Percentiles rank a stretch among this genome's conserved stretches.
Conservation (phyloP, 2,113 vertebrate species). For the Psophia crepitans region DNA sequence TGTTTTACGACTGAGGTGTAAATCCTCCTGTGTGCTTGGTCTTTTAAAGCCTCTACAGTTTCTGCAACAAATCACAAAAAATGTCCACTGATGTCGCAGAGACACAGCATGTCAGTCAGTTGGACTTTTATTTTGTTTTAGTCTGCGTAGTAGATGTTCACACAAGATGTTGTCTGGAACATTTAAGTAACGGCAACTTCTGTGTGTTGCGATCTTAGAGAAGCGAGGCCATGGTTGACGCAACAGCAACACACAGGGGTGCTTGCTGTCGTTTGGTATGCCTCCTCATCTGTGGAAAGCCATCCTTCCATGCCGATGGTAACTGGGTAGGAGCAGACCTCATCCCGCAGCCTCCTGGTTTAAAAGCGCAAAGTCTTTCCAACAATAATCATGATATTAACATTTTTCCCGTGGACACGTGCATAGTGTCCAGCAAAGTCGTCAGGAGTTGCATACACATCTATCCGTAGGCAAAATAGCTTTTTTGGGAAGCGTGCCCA, state of each 20-base stretch:
- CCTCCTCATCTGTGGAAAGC: slow-evolving; percentile 52
- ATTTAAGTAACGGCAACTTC: not conserved
- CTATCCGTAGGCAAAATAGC: not conserved
- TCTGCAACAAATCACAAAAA: not conserved
- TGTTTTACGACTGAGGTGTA: slow-evolving; percentile 4
- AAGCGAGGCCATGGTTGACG: not conserved
- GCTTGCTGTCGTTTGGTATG: slow-evolving; percentile 39
- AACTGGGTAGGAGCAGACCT: not conserved
- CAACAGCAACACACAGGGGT: not conserved
- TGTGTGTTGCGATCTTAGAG: not conserved
- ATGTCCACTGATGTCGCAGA: not conserved
- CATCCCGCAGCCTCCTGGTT: not conserved
- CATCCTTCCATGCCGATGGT: not conserved
- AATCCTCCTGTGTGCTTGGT: slow-evolving; percentile 6
- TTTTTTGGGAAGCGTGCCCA: not conserved
- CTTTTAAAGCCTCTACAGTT: slow-evolving; percentile 2
- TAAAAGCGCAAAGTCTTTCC: not conserved
- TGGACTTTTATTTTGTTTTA: not conserved
- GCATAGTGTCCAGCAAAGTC: not conserved
- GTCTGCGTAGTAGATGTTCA: not conserved
- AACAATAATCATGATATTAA: not conserved
- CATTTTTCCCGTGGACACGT: not conserved
- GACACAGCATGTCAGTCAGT: not conserved
- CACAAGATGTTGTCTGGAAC: not conserved
- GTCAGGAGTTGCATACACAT: not conserved